Base-by-base conservation (phyloP, 2,797 vertebrate genomes). In the Echiichthys vipera region DNA sequence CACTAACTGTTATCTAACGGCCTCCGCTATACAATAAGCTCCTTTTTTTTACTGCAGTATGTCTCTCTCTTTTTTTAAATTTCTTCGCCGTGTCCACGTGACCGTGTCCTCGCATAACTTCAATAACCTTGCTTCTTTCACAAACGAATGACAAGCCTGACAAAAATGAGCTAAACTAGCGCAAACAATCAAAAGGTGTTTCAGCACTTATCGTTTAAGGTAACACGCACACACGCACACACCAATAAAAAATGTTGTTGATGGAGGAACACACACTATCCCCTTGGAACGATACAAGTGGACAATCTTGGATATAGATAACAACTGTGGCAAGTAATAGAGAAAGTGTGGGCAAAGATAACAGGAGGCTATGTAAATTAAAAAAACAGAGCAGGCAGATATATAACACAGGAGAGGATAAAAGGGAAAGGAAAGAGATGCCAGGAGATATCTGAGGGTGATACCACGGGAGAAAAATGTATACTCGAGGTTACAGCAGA, bases 251-350 rank as follows among this genome's bases (percentile, higher is more conserved):
- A 43, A 24, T 17, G n/a, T 36, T 5, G 4, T 57, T 18, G 0
- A 18, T 22, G 20, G 43, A 46, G 56, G 17, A 55, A 74, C 62
- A 70, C 43, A 64, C 46, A 51, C 46, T 42, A 62, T 63, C 30
- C 42, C 42, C 29, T 67, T 9, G 5, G 24, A 82, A 71, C 18
- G 62, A 89, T 69, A 85, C 64, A 40, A 57, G 49, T 20, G 64
- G 74, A 80, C 62, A 79, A 83, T 84, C 72, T 67, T 18, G 27
- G 69, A 65, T 72, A 63, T 22, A 83, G 86, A 88, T 88, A 88
- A 78, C 46, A 80, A 88, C 53, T 71, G 61, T 81, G 81, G 56
- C 50, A 77, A 84, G 59, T 65, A 65, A 78, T 43, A 68, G 65
- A 71, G 74, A 72, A 77, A 81, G 84, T 72, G 63, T 73, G 70